phyloP scores from a whole-genome alignment of 2,797 vertebrate species.

The Micrastur ruficollis region DNA sequence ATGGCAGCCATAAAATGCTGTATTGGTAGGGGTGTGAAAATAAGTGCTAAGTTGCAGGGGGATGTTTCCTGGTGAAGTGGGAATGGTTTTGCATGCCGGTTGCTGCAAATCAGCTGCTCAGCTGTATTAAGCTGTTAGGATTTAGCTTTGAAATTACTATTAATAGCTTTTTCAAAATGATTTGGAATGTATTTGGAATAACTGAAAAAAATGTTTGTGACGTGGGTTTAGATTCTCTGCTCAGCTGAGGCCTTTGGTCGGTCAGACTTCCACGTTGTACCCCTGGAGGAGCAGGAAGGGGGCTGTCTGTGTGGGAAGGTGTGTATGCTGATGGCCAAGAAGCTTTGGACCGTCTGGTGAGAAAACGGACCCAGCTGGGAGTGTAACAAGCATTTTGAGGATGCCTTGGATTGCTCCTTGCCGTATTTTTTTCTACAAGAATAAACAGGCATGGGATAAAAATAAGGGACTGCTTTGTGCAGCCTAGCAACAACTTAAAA shows the following conservation, averaged over 20 bases:
- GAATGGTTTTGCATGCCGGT: background rate
- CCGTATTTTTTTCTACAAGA: conserved; percentile 2
- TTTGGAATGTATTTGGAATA: background rate
- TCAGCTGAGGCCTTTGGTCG: background rate
- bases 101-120: background rate
- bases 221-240: background rate
- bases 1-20: background rate
- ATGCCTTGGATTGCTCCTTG: conserved; percentile 10
- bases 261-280: background rate
- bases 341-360: background rate
- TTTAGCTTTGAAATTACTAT: background rate
- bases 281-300: background rate
- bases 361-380: background rate
- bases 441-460: conserved; percentile 61
- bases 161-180: background rate
- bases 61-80: background rate
- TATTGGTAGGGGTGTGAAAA: background rate
- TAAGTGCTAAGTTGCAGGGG: background rate
- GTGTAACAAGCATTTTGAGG: background rate
- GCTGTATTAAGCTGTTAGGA: background rate
- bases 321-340: background rate
- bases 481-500: conserved; percentile 53
- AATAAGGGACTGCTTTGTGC: conserved; percentile 41
- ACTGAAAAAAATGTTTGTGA: background rate
- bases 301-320: background rate